phyloP scores from a whole-genome alignment of 1,140 invertebrate species.

The Pinna nobilis region DNA sequence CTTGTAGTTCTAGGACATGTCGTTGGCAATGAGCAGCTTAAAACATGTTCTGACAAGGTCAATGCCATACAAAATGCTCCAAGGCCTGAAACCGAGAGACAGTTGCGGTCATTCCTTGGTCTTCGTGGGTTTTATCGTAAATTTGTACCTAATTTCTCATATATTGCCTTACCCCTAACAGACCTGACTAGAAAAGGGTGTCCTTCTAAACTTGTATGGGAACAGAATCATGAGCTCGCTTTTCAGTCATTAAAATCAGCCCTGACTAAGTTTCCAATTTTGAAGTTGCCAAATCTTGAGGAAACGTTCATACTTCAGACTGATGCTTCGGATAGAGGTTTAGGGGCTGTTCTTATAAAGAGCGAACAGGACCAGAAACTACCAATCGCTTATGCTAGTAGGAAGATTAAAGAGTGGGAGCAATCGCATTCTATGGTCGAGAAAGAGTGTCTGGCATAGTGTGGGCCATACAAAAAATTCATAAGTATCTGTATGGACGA shows the following conservation, averaged over 20 bases:
- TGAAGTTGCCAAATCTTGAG: constrained; percentile 27
- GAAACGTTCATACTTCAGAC: constrained; percentile 53
- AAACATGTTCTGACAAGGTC: constrained; percentile 12
- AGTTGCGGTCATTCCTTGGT: constrained; percentile 57
- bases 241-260: constrained; percentile 25
- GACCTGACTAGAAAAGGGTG: constrained; percentile 26
- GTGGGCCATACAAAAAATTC: no score
- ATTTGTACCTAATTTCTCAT: constrained; percentile 71
- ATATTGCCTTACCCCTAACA: constrained; percentile 65
- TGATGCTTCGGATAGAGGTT: background rate
- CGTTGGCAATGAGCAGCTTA: background rate
- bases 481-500: no score
- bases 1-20: constrained; percentile 25
- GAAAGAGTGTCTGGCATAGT: no score
- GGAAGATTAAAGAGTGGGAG: no score
- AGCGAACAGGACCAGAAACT: no score
- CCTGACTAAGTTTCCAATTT: constrained; percentile 18
- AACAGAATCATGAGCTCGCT: constrained; percentile 8
- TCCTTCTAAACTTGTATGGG: constrained; percentile 1
- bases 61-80: constrained; percentile 2
- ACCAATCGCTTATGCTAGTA: no score
- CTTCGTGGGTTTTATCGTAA: constrained; percentile 36
- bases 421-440: no score
- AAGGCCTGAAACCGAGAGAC: constrained; percentile 27
- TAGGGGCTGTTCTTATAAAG: background rate